phyloP scores from a whole-genome alignment of 1,140 invertebrate genomes.

The Ephestia elutella region DNA sequence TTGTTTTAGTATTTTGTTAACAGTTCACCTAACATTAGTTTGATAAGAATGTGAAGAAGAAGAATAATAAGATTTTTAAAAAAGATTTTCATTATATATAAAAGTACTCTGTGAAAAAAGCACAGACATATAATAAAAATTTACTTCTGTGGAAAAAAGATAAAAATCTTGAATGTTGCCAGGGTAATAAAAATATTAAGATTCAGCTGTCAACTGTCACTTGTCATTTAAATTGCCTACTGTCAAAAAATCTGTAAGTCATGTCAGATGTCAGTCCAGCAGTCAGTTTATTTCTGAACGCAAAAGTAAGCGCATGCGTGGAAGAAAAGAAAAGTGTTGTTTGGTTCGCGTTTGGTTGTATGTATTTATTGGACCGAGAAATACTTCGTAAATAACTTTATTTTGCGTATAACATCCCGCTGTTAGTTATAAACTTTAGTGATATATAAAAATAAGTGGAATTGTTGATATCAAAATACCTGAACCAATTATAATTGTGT shows the following conservation, averaged over 20 bases:
- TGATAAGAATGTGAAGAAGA: too few species aligned
- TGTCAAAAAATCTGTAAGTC: not conserved
- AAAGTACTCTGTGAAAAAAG: too few species aligned
- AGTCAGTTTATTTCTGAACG: constrained; percentile 11
- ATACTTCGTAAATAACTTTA: not conserved
- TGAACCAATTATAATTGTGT: constrained; percentile 4
- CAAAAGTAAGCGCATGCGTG: constrained; percentile 8
- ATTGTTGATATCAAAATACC: not conserved
- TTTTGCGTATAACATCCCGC: not conserved
- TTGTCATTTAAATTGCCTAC: not conserved
- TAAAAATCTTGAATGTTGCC: too few species aligned
- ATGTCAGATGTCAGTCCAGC: not conserved
- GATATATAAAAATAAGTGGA: not conserved
- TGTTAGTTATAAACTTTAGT: not conserved
- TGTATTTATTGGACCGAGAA: constrained; percentile 5
- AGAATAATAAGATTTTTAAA: too few species aligned
- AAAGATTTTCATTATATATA: too few species aligned
- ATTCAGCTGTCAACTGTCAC: too few species aligned
- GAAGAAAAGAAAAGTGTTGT: not conserved
- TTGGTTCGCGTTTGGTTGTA: too few species aligned
- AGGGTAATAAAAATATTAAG: too few species aligned
- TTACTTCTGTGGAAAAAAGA: too few species aligned
- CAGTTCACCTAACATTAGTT: too few species aligned
- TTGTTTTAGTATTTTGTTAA: too few species aligned
- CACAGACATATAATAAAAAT: too few species aligned